phyloP scores from a whole-genome alignment of 2,888 invertebrate species.

The Yponomeuta malinellus region DNA sequence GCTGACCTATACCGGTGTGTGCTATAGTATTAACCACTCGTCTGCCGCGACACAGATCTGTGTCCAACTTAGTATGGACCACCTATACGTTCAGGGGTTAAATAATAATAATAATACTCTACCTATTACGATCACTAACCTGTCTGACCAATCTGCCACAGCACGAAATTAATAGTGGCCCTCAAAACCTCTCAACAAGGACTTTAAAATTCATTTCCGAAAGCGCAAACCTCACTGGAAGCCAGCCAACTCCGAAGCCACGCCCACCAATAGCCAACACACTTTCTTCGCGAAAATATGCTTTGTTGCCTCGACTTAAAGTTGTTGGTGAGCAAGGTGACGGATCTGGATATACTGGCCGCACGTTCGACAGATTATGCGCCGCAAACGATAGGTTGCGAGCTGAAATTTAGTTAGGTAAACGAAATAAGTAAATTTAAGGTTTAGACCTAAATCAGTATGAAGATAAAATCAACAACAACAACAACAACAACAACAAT shows the following conservation, averaged over 20 bases:
- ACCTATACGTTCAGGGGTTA: no score
- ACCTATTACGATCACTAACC: no score
- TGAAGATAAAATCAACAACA: no score
- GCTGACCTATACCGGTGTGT: no score
- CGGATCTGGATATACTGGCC: neutral
- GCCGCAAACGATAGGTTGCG: neutral
- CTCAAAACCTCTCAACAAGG: neutral
- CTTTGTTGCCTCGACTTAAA: neutral
- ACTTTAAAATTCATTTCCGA: constrained; percentile 1
- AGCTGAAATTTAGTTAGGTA: neutral
- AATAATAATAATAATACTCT: no score
- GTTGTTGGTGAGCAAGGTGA: neutral
- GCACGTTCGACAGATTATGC: neutral
- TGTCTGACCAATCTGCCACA: neutral
- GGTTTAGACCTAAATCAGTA: neutral
- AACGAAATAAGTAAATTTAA: neutral
- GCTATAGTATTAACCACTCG: no score
- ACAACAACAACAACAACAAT: no score
- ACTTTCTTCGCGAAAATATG: neutral
- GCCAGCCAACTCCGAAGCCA: neutral
- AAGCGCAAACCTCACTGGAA: constrained; percentile 1
- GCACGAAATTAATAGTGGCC: neutral
- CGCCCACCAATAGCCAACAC: neutral
- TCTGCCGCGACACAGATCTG: no score
- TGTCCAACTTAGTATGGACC: no score